Evolutionary conservation across 2,888 invertebrate genomes (phyloP).

Genomic region (Ochropacha duplaris): DNA sequence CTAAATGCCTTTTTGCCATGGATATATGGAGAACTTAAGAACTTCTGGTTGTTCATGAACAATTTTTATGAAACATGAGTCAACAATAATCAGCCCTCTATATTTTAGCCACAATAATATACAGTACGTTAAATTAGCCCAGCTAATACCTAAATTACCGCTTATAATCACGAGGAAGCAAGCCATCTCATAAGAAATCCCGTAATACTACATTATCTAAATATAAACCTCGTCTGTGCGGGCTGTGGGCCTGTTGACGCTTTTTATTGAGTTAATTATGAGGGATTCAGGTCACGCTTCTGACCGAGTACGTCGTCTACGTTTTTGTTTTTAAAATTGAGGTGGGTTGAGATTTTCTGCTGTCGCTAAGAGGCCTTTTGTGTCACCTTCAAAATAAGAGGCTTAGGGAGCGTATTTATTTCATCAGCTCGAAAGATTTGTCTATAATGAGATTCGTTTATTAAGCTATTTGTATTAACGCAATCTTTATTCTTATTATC

Average conservation of each 20-base stretch:
- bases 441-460: neutral
- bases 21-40: neutral
- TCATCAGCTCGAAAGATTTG: neutral
- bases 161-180: neutral
- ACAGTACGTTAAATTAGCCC: neutral
- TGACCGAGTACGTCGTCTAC: neutral
- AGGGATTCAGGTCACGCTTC: constrained; percentile 14
- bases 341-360: neutral
- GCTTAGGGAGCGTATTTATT: neutral
- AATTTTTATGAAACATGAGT: too few species aligned
- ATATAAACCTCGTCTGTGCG: constrained; percentile 1
- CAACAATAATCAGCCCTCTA: neutral
- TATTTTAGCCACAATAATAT: neutral
- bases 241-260: constrained; percentile 12
- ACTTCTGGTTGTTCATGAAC: too few species aligned
- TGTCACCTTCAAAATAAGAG: neutral
- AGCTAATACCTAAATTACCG: neutral
- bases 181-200: neutral
- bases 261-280: constrained; percentile 25
- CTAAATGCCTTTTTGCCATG: neutral
- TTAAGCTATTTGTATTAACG: too few species aligned
- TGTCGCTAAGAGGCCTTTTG: neutral
- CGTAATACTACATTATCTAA: constrained; percentile 4
- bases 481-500: too few species aligned
- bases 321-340: neutral